These are phyloP conservation scores for Orchesellides sinensis DNA, from an alignment of 2,888 invertebrate genomes.

Conservation along the genomic window DNA sequence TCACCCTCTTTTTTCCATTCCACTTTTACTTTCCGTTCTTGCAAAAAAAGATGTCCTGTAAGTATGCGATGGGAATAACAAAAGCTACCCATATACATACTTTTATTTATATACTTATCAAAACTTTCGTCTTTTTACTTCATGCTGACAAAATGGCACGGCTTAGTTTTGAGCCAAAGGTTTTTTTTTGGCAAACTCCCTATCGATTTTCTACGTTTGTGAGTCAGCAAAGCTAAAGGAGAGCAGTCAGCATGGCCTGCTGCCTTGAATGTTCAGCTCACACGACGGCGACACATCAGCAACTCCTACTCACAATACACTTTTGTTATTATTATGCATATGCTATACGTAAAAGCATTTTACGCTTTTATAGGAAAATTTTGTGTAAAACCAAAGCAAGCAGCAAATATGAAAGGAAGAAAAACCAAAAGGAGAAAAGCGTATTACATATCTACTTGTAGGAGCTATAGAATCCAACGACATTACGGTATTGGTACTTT, in stretches of 20 bases:
- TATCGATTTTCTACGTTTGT: slow-evolving; percentile 65
- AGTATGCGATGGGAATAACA: slow-evolving; percentile 39
- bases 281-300: slow-evolving; percentile 67
- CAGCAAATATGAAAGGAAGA: slow-evolving; percentile 29
- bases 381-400: slow-evolving; percentile 53
- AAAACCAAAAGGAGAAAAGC: slow-evolving; percentile 42
- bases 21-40: too few species aligned
- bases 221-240: slow-evolving; percentile 64
- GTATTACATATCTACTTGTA: slow-evolving; percentile 41
- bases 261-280: too few species aligned
- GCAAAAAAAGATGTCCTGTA: slow-evolving; percentile 8
- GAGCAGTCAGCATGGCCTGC: slow-evolving; percentile 67
- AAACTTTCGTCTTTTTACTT: too few species aligned
- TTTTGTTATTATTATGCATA: background rate
- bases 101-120: too few species aligned
- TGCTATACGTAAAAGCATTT: slow-evolving; percentile 44
- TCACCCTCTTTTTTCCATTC: too few species aligned
- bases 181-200: slow-evolving; percentile 67
- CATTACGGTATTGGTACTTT: slow-evolving; percentile 64
- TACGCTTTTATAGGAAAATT: slow-evolving; percentile 50
- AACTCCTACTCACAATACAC: slow-evolving; percentile 21
- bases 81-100: background rate
- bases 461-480: slow-evolving; percentile 7
- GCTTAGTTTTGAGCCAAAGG: slow-evolving; percentile 63
- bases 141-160: slow-evolving; percentile 67